phyloP scores from a whole-genome alignment of 2,113 vertebrate species.

The Morone chrysops region DNA sequence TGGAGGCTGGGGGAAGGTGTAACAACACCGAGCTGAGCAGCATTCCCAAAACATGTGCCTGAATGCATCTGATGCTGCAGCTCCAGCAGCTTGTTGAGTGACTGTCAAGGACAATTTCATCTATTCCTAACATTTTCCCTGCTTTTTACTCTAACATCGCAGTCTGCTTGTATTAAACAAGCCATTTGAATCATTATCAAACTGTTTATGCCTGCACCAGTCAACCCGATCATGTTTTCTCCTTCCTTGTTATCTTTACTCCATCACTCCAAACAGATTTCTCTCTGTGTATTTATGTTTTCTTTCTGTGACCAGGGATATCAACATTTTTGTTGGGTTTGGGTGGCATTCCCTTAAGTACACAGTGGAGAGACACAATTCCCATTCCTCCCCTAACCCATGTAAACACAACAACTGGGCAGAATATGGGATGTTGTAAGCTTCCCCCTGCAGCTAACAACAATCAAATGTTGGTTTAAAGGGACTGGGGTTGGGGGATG shows the following conservation, averaged over 20 bases:
- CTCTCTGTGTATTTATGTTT: slow-evolving; percentile 41
- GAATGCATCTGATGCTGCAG: slow-evolving; percentile 17
- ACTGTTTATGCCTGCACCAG: slow-evolving; percentile 34
- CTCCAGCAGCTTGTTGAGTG: slow-evolving; percentile 27
- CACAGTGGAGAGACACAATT: slow-evolving; percentile 53
- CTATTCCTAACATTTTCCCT: slow-evolving; percentile 26
- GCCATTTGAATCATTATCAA: slow-evolving; percentile 39
- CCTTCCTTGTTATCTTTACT: slow-evolving; percentile 37
- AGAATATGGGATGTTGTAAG: slow-evolving; percentile 15
- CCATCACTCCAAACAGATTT: slow-evolving; percentile 45
- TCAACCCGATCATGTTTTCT: slow-evolving; percentile 41
- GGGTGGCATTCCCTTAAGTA: slow-evolving; percentile 49
- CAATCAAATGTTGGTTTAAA: slow-evolving; percentile 58
- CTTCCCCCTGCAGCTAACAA: slow-evolving; percentile 43
- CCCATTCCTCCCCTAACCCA: slow-evolving; percentile 17
- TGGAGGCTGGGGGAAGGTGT: not conserved
- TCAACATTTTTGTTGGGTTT: slow-evolving; percentile 48
- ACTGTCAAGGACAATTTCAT: slow-evolving; percentile 66
- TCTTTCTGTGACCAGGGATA: slow-evolving; percentile 35
- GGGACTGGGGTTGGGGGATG: not conserved
- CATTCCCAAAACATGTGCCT: not conserved
- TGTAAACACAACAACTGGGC: slow-evolving; percentile 52
- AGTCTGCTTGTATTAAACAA: slow-evolving; percentile 34
- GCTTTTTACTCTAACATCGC: not conserved
- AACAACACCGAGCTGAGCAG: not conserved